phyloP scores from a whole-genome alignment of 2,888 invertebrate genomes.

The Agonopterix alstromeriana region DNA sequence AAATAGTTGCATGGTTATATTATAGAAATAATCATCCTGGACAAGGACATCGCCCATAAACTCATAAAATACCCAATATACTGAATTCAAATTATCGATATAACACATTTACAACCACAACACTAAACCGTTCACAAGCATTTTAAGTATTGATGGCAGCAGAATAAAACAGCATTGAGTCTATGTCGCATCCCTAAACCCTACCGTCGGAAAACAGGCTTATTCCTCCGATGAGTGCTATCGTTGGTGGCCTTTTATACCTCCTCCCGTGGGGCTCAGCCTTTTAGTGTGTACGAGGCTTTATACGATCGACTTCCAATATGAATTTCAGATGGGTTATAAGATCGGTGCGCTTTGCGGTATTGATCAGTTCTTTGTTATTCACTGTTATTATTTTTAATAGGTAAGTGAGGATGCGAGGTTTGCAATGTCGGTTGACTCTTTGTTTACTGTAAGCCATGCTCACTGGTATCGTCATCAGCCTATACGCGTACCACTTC shows the following conservation, averaged over 20 bases:
- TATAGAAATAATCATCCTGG: too few relatives aligned
- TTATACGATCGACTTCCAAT: conserved; percentile 68
- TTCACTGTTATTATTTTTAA: too few relatives aligned
- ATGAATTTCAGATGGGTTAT: conserved; percentile 73
- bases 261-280: conserved; percentile 62
- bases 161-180: conserved; percentile 74
- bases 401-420: too few relatives aligned
- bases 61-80: too few relatives aligned
- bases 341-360: conserved; percentile 51
- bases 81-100: too few relatives aligned
- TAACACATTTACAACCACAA: conserved; percentile 10
- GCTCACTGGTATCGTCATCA: too few relatives aligned
- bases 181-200: conserved; percentile 71
- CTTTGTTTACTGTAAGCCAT: too few relatives aligned
- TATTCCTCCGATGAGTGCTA: conserved; percentile 73
- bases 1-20: too few relatives aligned
- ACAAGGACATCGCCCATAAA: too few relatives aligned
- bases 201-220: conserved; percentile 72
- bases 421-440: too few relatives aligned
- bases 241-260: conserved; percentile 61
- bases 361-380: too few relatives aligned
- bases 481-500: too few relatives aligned
- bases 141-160: conserved; percentile 74
- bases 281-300: conserved; percentile 66
- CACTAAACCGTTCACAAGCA: conserved; percentile 55